phyloP scores from a whole-genome alignment of 2,888 invertebrate species.

The Nephrotoma guestfalica region DNA sequence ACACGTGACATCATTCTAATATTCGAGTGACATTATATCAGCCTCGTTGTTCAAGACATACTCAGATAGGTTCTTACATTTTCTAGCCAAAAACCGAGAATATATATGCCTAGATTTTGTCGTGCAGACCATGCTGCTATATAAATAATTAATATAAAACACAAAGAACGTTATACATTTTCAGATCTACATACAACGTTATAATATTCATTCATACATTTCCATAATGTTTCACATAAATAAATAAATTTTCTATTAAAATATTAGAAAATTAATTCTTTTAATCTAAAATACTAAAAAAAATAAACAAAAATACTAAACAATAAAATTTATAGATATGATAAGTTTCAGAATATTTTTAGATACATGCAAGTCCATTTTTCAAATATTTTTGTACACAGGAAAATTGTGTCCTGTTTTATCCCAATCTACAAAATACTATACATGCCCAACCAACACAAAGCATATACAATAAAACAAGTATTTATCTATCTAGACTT shows the following conservation, averaged over 20 bases:
- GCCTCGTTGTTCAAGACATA: too few relatives aligned
- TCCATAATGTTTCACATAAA: background rate
- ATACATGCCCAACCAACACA: background rate
- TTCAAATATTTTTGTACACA: background rate
- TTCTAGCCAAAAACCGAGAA: too few relatives aligned
- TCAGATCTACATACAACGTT: background rate
- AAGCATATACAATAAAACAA: background rate
- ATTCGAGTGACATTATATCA: too few relatives aligned
- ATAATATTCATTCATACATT: too few relatives aligned
- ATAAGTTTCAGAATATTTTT: background rate
- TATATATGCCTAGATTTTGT: too few relatives aligned
- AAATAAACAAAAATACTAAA: background rate
- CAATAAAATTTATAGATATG: background rate
- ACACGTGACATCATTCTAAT: too few relatives aligned
- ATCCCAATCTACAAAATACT: background rate
- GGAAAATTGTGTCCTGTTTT: background rate
- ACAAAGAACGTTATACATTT: background rate
- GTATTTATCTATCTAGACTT: background rate
- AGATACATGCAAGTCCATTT: background rate
- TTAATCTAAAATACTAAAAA: background rate
- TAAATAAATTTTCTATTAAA: background rate
- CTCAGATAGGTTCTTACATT: too few relatives aligned
- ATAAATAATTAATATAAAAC: background rate
- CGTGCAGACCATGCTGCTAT: background rate
- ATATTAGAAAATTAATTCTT: background rate